Evolutionary conservation across 2,113 vertebrate genomes (phyloP).

Genomic region (Tonatia bakeri): DNA sequence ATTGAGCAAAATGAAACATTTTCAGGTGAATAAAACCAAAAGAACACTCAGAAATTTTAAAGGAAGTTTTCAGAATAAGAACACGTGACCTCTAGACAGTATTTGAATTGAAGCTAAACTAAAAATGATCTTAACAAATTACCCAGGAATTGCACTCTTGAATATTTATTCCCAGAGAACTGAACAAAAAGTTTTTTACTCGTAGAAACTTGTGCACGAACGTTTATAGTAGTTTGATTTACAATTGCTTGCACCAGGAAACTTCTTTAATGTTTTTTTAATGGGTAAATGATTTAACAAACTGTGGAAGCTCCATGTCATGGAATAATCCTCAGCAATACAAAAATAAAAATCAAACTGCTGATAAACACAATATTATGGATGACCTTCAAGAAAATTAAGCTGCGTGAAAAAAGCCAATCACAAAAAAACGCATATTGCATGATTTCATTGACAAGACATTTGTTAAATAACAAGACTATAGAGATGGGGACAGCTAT

Average conservation of each 20-base stretch:
- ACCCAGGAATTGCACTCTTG: background rate
- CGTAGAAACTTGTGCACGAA: background rate
- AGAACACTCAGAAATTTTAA: background rate
- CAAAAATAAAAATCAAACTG: background rate
- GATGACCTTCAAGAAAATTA: background rate
- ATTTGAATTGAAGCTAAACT: background rate
- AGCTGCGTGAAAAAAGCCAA: background rate
- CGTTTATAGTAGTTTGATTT: background rate
- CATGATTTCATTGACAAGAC: too few species aligned
- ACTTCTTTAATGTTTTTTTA: background rate
- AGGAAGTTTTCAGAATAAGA: background rate
- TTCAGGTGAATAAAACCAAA: background rate
- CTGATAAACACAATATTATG: background rate
- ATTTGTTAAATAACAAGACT: background rate
- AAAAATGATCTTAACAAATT: background rate
- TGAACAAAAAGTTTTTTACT: background rate
- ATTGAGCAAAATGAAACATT: background rate
- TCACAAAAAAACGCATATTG: background rate
- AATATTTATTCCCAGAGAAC: background rate
- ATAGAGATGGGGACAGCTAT: background rate
- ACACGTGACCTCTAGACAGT: background rate
- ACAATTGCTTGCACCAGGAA: background rate
- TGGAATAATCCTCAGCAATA: background rate
- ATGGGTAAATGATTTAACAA: background rate
- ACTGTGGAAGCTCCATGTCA: background rate